Evolutionary conservation across 2,113 vertebrate species (phyloP).

Genomic region (Coryphaenoides rupestris): DNA sequence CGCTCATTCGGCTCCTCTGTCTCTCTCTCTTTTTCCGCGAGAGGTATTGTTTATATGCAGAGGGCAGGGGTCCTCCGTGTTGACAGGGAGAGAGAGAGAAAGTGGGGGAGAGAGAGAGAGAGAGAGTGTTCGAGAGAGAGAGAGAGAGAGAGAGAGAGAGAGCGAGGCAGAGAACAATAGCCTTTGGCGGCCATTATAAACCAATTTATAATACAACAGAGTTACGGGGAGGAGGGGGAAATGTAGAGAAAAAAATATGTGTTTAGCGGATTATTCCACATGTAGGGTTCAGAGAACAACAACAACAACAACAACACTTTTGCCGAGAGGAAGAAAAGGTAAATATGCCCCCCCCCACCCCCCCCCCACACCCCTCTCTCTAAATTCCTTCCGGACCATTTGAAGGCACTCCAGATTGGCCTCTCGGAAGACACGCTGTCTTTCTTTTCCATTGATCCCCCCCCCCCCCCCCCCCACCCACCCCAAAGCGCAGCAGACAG

Average conservation of each 20-base stretch:
- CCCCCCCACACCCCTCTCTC: constrained; percentile 43
- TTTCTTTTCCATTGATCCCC: constrained; percentile 7
- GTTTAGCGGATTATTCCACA: constrained; percentile 53
- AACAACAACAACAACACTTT: constrained; percentile 43
- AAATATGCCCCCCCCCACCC: constrained; percentile 54
- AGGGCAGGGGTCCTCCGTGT: constrained; percentile 46
- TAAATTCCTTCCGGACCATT: constrained; percentile 38
- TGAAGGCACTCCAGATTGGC: no score
- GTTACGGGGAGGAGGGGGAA: constrained; percentile 39
- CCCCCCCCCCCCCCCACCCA: no score
- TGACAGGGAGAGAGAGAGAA: not conserved
- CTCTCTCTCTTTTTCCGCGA: not conserved
- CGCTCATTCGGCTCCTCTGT: not conserved
- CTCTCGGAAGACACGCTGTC: no score
- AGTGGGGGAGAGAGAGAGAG: no score
- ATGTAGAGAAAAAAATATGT: constrained; percentile 42
- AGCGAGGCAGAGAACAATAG: constrained; percentile 61
- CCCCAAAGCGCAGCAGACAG: not conserved
- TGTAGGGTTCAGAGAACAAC: constrained; percentile 55
- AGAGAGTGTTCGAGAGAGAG: no score
- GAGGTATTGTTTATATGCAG: constrained; percentile 43
- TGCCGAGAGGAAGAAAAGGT: constrained; percentile 48
- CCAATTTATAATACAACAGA: constrained; percentile 53
- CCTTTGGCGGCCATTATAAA: constrained; percentile 65
- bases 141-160: no score